A percentile compares a stretch with the other conserved stretches of the same genome.
phyloP scores from a whole-genome alignment of 2,888 invertebrate genomes.

The Aphodius granarius region DNA sequence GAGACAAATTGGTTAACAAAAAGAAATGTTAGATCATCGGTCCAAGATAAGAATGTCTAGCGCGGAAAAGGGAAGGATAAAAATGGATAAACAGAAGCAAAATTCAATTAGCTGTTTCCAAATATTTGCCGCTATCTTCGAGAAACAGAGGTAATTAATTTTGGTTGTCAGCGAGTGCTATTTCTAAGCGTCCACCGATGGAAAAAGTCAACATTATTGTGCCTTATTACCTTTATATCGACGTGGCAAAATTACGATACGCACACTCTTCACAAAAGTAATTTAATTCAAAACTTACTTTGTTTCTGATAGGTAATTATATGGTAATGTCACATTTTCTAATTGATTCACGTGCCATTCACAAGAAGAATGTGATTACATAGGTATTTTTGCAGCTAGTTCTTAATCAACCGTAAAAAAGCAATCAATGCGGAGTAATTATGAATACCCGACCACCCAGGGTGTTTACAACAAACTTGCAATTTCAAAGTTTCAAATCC shows the following conservation, averaged over 20 bases:
- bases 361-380: not conserved
- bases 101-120: constrained; percentile 1
- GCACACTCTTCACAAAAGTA: not conserved
- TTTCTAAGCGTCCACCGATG: not conserved
- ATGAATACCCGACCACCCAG: not conserved
- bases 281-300: not conserved
- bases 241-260: not conserved
- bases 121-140: not conserved
- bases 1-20: not conserved
- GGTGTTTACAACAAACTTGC: not conserved
- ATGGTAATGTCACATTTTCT: not conserved
- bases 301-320: not conserved
- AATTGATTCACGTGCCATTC: not conserved
- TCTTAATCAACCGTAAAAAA: not conserved
- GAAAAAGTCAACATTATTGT: not conserved
- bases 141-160: not conserved
- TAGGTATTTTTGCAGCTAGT: not conserved
- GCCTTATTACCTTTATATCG: too few relatives aligned
- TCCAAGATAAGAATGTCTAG: not conserved
- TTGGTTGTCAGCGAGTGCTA: not conserved
- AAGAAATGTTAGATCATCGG: not conserved
- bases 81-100: constrained; percentile 2
- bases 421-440: not conserved
- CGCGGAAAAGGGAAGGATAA: not conserved
- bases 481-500: not conserved